phyloP scores from a whole-genome alignment of 2,113 vertebrate genomes.

The Orthonyx spaldingii region DNA sequence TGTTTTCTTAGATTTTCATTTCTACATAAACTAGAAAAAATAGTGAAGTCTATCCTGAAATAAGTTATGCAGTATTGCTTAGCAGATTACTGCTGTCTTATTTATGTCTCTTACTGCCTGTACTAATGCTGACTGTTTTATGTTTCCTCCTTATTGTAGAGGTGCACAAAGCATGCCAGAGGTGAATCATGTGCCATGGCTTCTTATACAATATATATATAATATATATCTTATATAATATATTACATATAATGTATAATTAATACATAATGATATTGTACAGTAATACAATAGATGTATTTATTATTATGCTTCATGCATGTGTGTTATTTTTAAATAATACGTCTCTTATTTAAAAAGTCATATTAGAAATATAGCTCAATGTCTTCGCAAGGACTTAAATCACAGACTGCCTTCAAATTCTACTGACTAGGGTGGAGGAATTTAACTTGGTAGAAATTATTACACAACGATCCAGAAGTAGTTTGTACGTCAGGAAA shows the following conservation, averaged over 20 bases:
- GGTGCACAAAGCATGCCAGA: not conserved
- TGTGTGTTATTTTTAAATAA: not conserved
- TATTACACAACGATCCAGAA: not conserved
- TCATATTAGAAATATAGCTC: not conserved
- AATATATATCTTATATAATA: too few species aligned
- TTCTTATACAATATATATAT: not conserved
- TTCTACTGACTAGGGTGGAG: not conserved
- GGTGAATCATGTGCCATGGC: fast-evolving
- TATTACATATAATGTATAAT: too few species aligned
- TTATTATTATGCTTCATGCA: not conserved
- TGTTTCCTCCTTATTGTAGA: not conserved
- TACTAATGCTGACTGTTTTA: not conserved
- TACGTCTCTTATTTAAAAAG: not conserved
- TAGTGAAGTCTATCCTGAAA: not conserved
- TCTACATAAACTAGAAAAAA: not conserved
- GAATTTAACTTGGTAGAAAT: not conserved
- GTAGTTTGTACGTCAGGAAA: not conserved
- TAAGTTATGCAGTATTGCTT: not conserved
- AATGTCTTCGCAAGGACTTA: not conserved
- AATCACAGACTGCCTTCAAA: not conserved
- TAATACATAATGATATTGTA: not conserved
- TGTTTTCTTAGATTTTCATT: not conserved
- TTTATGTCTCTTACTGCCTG: not conserved
- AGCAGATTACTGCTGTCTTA: not conserved
- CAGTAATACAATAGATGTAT: not conserved